phyloP scores from a whole-genome alignment of 2,888 invertebrate species.

The Ligdia adustata region DNA sequence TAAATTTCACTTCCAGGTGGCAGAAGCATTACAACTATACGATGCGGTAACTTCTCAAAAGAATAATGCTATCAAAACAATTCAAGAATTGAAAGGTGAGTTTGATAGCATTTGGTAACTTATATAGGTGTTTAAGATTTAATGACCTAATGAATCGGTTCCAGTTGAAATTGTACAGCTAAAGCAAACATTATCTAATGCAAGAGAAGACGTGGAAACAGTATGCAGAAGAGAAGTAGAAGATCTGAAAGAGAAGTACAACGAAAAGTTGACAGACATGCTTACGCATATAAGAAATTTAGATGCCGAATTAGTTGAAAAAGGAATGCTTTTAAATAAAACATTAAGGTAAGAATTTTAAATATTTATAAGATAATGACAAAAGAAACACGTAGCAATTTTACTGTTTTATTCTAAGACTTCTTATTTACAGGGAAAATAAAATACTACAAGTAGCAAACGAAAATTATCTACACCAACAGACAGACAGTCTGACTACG shows the following conservation, averaged over 20 bases:
- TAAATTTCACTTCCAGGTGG: slow-evolving; percentile 57
- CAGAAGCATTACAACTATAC: slow-evolving; percentile 74
- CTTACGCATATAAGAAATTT: slow-evolving; percentile 81
- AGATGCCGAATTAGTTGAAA: slow-evolving; percentile 83
- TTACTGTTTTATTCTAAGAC: too few relatives aligned
- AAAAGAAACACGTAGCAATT: too few relatives aligned
- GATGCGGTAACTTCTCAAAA: slow-evolving; percentile 69
- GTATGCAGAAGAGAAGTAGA: slow-evolving; percentile 84
- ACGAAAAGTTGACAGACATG: slow-evolving; percentile 84
- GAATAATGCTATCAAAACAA: slow-evolving; percentile 61
- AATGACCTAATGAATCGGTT: too few relatives aligned
- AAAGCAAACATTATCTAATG: slow-evolving; percentile 76
- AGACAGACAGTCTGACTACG: slow-evolving; percentile 52
- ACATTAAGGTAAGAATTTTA: slow-evolving; percentile 63
- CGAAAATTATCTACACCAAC: slow-evolving; percentile 68
- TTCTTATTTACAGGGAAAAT: slow-evolving; percentile 70
- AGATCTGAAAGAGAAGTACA: slow-evolving; percentile 81
- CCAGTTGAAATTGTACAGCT: slow-evolving; percentile 82
- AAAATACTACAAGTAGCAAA: slow-evolving; percentile 79
- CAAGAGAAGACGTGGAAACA: slow-evolving; percentile 82
- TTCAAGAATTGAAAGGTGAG: slow-evolving; percentile 59
- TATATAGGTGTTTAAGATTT: too few relatives aligned
- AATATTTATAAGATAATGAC: too few relatives aligned
- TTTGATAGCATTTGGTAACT: too few relatives aligned
- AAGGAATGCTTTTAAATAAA: slow-evolving; percentile 80